Percentiles rank a stretch among this genome's conserved stretches.
Evolutionary conservation across 1,140 invertebrate species (phyloP).

Genomic region (Homarus americanus): DNA sequence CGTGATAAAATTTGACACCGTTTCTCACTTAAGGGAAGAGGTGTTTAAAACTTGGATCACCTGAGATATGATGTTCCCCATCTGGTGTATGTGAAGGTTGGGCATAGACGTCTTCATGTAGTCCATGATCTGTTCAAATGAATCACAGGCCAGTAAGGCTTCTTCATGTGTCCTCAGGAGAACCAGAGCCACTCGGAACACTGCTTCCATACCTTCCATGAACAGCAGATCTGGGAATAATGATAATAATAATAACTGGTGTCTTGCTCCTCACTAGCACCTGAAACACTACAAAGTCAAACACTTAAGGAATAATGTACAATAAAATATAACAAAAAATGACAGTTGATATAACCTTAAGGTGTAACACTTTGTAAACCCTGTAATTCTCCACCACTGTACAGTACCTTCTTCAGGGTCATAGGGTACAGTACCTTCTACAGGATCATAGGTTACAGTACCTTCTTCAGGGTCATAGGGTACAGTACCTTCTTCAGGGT

Average conservation of each 20-base stretch:
- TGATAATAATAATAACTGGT: neutral
- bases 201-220: slow-evolving; percentile 91
- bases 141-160: slow-evolving; percentile 88
- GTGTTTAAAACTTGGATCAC: slow-evolving; percentile 29
- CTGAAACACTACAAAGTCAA: neutral
- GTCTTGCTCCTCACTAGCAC: neutral
- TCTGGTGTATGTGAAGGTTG: slow-evolving; percentile 43
- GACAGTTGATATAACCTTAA: too few species aligned
- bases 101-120: slow-evolving; percentile 87
- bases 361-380: too few species aligned
- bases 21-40: neutral
- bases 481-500: too few species aligned
- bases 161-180: slow-evolving; percentile 91
- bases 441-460: too few species aligned
- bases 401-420: too few species aligned
- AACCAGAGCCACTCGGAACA: slow-evolving; percentile 93
- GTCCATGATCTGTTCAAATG: slow-evolving; percentile 95
- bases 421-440: too few species aligned
- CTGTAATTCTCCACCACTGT: too few species aligned
- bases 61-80: slow-evolving; percentile 55
- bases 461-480: too few species aligned
- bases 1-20: neutral
- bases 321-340: too few species aligned
- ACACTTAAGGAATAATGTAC: neutral
- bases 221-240: slow-evolving; percentile 88